Base-by-base conservation (phyloP, 2,888 invertebrate genomes). In the Leucoptera coffeella region DNA sequence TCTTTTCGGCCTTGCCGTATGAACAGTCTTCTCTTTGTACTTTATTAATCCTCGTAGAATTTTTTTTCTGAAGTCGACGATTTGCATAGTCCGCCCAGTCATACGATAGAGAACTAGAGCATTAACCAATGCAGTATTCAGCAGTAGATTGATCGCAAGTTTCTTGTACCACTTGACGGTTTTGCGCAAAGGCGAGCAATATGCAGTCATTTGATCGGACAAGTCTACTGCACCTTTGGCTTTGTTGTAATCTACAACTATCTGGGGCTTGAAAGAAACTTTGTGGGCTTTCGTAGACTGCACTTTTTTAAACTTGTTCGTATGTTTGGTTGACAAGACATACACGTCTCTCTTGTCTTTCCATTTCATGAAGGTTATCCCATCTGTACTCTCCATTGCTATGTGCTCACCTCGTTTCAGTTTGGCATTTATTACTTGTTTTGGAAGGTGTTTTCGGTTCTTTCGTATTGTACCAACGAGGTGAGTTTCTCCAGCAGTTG, bases 111-210 rank as follows among this genome's bases (percentile, higher is more conserved):
- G 30, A 25, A 38, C 30, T 24, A 27, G 30, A 14, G 39, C 35
- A 31, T 42, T 44, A 6, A 42, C 39, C 14, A 44, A 26, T 15
- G 40, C 35, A 6, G 37, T 40, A 26, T 39, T 40, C 29, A 43
- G 28, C 9, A 42, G 12, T n/a, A 45, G 29, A 19, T 45, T 39
- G 27, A 29, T 33, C n/a, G n/a, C 39, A 12, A 40, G 14, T 29
- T 43, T 43, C 23, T 33, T 35, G 25, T 39, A 43, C 42, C 43
- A 46, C 27, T 40, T 42, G 2, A 43, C 23, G 15, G 36, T 34
- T 32, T 39, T 43, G 23, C 39, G 22, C 15, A 42, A 30, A 22
- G 43, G 38, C 22, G 43, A 36, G 15, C 31, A 34, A 14, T 35
- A 36, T 20, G 39, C 31, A 3, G 33, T 29, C 38, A 41, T 40